Evolutionary conservation across 2,888 invertebrate species (phyloP), one percentile per base, ranked within the genome.

Genomic region (Dorcus parallelipipedus): DNA sequence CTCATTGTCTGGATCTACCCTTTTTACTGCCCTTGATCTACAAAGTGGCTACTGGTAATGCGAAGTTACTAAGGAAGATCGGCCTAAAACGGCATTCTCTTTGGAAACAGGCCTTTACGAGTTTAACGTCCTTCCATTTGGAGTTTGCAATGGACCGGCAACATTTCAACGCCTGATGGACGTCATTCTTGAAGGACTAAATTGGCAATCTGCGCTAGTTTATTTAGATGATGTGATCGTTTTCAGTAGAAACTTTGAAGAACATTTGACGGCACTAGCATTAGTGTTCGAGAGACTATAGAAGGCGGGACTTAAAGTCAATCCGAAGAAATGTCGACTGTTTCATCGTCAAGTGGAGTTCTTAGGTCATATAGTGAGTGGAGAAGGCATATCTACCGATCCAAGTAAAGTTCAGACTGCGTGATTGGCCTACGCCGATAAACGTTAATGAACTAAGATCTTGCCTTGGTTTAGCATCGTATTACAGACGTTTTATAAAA

Each of bases 401-500:
- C 20, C 20, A 20, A 20, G 20, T 20, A 20, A 20, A 20, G 20
- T 20, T 20, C 20, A 20, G 3, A 5, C 3, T 1, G 9, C 8
- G 43, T 7, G 42, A 68, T 3, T 40, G 53, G 14, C 55, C 59
- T 26, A 43, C 43, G 9, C 63, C 61, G 20, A 47, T 38, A 20
- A 58, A 45, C 20, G 48, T 49, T 4, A 59, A 42, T 9, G 55
- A 54, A 42, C 49, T 67, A 10, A 54, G 60, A 14, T 48, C 61
- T 10, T 33, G 66, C 33, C 26, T 68, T 1, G 68, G 67, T 1
- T 49, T 56, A n/a, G 54, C 61, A 2, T 63, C 66, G 0, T 68
- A 64, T 60, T 69, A 68, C 48, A 54, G 67, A 1, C 42, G 63
- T 39, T 68, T 68, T 40, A 47, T 67, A 1, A 41, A 56, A 8